Percentiles rank a stretch among this genome's conserved stretches.
These are phyloP conservation scores for Ochotona princeps DNA, from an alignment of 2,113 vertebrate genomes.

Conservation along the genomic window DNA sequence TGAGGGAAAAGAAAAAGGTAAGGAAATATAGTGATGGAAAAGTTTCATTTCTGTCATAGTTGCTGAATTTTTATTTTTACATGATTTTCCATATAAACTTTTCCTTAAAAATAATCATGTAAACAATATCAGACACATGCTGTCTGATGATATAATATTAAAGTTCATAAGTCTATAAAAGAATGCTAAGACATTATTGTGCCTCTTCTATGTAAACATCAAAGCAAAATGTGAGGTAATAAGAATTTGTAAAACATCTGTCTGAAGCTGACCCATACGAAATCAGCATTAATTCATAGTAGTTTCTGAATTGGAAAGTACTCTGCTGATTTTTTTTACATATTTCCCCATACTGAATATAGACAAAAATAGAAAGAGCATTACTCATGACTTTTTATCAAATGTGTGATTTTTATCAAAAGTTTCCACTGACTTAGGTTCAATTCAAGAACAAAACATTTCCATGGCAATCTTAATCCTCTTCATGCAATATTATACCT, in stretches of 20 bases:
- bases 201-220: not conserved
- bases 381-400: constrained; percentile 62
- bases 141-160: not conserved
- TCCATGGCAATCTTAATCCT: constrained; percentile 26
- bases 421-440: constrained; percentile 65
- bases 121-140: not conserved
- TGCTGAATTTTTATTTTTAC: not conserved
- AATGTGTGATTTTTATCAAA: constrained; percentile 73
- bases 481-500: not conserved
- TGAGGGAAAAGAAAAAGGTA: not conserved
- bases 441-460: constrained; percentile 50
- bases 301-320: not conserved
- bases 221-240: not conserved
- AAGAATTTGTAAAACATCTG: constrained; percentile 27
- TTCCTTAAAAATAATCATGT: not conserved
- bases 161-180: not conserved
- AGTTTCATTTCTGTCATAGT: not conserved
- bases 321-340: not conserved
- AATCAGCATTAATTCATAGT: constrained; percentile 19
- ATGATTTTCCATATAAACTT: not conserved
- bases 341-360: constrained; percentile 29
- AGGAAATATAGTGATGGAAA: not conserved
- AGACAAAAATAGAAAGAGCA: constrained; percentile 53
- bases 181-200: not conserved
- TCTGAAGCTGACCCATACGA: not conserved